Conservation (phyloP, 2,888 invertebrate genomes). For the Dascillus cervinus region DNA sequence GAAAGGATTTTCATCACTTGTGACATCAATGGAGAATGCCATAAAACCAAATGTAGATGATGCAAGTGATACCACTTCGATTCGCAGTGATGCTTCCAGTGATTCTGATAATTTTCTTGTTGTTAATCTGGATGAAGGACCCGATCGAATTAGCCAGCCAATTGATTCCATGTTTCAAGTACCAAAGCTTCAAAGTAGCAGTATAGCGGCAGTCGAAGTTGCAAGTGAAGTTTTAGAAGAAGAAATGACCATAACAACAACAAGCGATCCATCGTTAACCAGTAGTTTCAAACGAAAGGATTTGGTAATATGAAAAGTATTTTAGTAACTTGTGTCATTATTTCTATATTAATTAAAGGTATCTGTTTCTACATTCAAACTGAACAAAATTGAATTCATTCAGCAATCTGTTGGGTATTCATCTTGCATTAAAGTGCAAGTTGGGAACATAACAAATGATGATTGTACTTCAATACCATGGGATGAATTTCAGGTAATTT, state of each 20-base stretch:
- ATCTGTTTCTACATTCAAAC: slow-evolving; percentile 56
- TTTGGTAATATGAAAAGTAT: slow-evolving; percentile 49
- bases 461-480: slow-evolving; percentile 85
- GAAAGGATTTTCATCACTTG: slow-evolving; percentile 73
- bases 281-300: slow-evolving; percentile 74
- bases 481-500: slow-evolving; percentile 88
- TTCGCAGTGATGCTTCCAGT: slow-evolving; percentile 76
- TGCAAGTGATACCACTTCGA: slow-evolving; percentile 65
- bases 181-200: slow-evolving; percentile 26
- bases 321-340: background rate
- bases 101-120: slow-evolving; percentile 84
- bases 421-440: slow-evolving; percentile 60
- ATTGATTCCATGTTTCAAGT: slow-evolving; percentile 62
- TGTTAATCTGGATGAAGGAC: slow-evolving; percentile 50
- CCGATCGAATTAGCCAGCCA: slow-evolving; percentile 50
- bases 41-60: slow-evolving; percentile 66
- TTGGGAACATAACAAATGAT: slow-evolving; percentile 64
- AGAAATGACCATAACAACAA: slow-evolving; percentile 62
- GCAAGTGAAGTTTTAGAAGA: slow-evolving; percentile 80
- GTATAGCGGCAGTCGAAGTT: slow-evolving; percentile 50
- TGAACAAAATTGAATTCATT: slow-evolving; percentile 65
- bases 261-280: slow-evolving; percentile 75
- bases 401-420: slow-evolving; percentile 62
- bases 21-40: slow-evolving; percentile 80
- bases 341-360: slow-evolving; percentile 35